phyloP scores from a whole-genome alignment of 2,797 vertebrate species.

The Gorsachius magnificus region DNA sequence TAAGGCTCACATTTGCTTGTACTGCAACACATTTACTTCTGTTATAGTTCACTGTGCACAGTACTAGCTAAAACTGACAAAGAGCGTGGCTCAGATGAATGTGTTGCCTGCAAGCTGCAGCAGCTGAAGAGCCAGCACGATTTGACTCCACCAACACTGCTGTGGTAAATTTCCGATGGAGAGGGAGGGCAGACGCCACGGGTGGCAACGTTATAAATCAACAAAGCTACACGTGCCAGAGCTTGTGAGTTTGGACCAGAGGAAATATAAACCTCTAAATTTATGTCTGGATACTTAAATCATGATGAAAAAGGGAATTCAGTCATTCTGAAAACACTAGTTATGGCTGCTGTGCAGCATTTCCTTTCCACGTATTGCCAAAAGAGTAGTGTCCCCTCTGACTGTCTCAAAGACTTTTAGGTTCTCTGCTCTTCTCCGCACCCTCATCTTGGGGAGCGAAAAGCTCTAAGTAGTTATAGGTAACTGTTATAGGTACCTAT shows the following conservation, averaged over 20 bases:
- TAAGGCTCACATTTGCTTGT: background rate
- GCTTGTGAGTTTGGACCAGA: background rate
- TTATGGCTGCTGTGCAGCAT: rapidly evolving
- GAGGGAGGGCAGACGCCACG: background rate
- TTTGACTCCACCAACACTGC: background rate
- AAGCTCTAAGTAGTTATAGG: background rate
- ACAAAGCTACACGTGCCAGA: rapidly evolving
- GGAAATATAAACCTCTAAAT: background rate
- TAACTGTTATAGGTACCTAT: background rate
- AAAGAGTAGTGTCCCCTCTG: rapidly evolving
- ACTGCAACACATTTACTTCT: background rate
- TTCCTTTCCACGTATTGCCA: background rate
- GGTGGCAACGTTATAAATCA: background rate
- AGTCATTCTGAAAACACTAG: background rate
- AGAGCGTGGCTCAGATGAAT: background rate
- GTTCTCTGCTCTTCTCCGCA: background rate
- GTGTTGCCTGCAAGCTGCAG: background rate
- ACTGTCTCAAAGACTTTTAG: background rate
- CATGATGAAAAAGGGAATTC: background rate
- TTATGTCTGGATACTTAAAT: background rate
- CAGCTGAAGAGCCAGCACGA: background rate
- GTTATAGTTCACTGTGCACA: background rate
- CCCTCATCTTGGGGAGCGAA: background rate
- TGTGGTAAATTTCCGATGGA: background rate
- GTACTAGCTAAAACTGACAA: background rate